These are phyloP conservation scores for Rhabditophanes sp. DNA, from an alignment of 2,888 invertebrate species.

Conservation along the genomic window DNA sequence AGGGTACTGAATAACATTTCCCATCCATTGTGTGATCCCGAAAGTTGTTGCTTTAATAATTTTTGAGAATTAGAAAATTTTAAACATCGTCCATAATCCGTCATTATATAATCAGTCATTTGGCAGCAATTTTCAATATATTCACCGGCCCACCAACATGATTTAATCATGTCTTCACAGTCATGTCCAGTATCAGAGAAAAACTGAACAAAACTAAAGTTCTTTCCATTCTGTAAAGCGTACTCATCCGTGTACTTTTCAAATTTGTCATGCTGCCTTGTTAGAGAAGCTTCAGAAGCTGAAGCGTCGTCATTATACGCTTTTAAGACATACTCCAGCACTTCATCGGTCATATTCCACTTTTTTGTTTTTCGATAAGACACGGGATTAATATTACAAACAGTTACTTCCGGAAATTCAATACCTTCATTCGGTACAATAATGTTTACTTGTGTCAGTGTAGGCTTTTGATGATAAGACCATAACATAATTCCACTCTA, in stretches of 20 bases:
- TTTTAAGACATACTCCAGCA: constrained; percentile 12
- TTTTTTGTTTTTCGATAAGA: constrained; percentile 6
- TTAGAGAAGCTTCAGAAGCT: neutral
- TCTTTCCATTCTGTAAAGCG: neutral
- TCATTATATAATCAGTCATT: constrained; percentile 10
- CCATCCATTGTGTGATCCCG: constrained; percentile 20
- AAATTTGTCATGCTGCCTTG: constrained; percentile 6
- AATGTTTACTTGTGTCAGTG: constrained; percentile 23
- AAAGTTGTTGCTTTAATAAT: constrained; percentile 14
- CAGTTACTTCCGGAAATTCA: constrained; percentile 21
- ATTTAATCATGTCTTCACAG: constrained; percentile 17
- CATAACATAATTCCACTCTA: constrained; percentile 24
- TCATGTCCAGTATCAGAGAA: constrained; percentile 11
- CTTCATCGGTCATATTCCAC: constrained; percentile 11
- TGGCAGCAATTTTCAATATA: constrained; percentile 16
- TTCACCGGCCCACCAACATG: constrained; percentile 17
- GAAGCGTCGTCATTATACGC: constrained; percentile 5
- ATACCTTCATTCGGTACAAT: constrained; percentile 19
- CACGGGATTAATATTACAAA: constrained; percentile 13
- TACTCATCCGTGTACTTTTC: constrained; percentile 1
- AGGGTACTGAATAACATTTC: constrained; percentile 18
- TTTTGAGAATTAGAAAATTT: constrained; percentile 12
- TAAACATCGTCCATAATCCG: constrained; percentile 16
- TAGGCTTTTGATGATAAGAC: constrained; percentile 27
- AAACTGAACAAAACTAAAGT: constrained; percentile 12